Conservation (phyloP, 2,113 vertebrate genomes). For the Tyto alba region DNA sequence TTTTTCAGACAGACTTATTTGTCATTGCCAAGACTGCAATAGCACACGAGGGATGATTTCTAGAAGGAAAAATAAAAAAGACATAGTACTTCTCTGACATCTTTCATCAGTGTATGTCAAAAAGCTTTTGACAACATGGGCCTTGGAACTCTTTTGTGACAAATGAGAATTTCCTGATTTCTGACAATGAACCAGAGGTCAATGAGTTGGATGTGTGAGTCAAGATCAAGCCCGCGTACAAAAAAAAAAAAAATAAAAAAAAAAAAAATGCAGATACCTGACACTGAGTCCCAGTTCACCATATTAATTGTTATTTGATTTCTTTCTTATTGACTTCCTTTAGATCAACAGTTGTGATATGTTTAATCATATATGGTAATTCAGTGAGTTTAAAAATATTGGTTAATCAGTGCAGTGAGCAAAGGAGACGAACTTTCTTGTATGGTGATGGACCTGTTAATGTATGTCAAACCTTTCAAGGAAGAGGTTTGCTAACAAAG, state of each 20-base stretch:
- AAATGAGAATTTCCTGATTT: background rate
- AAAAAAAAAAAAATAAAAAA: background rate
- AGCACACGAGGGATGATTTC: background rate
- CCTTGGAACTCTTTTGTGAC: background rate
- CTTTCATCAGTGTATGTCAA: background rate
- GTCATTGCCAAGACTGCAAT: background rate
- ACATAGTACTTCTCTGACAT: background rate
- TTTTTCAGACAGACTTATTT: background rate
- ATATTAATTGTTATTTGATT: background rate
- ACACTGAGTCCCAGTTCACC: background rate
- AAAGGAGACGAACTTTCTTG: background rate
- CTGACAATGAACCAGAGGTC: background rate
- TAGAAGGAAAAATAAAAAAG: background rate
- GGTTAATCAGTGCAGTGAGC: background rate
- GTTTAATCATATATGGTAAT: background rate
- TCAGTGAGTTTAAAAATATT: background rate
- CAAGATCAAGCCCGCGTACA: background rate
- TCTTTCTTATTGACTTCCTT: background rate
- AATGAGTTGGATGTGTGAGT: background rate
- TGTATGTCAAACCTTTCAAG: background rate
- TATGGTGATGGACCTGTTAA: background rate
- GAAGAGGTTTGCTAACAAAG: background rate
- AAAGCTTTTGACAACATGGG: background rate
- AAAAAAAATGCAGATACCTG: background rate
- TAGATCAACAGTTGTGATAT: background rate